Base-by-base conservation (phyloP, 2,888 invertebrate genomes). In the Tromatobia lineatoria region DNA sequence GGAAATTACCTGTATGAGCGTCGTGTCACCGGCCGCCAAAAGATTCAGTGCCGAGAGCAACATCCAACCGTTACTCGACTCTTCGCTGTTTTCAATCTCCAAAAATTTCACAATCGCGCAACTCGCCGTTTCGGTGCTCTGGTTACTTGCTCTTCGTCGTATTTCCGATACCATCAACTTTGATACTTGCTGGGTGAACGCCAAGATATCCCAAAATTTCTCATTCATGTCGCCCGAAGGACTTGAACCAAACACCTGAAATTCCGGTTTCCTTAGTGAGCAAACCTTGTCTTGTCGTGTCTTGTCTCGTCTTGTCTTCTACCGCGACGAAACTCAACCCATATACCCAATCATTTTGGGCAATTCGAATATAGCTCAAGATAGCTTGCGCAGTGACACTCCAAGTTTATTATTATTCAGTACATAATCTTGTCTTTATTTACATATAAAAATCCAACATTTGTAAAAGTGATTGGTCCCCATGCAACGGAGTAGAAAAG, bases 21-120 rank as follows among this genome's bases (percentile, higher is more conserved):
- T 97, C 67, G 96, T 96, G 93, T 98, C 98, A 29, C 99, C 99
- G 88, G 98, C 97, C 64, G 99, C 98, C 88, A 99, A 94, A 29
- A 99, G 95, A 95, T 99, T 99, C 69, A 99, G 94, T 11, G 99
- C 97, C 15, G 98, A 97, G 59, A 99, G 94, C 85, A 99, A 94
- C 97, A 99, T 98, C 99, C 99, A 99, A 4, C 99, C 99, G 94
- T 98, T 98, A 91, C 98, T 98, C 0, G 97, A 97, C 93, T 99
- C 98, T 93, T 99, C 98, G 54, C 97, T 97, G 91, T 97, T 98
- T 94, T 98, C 98, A 90, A 99, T 99, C 94, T 99, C 99, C 77
- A 99, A 95, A 94, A 99, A 99, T 94, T 98, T 98, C 10, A 99
- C 99, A 90, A 99, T 99, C 20, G 99, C 98, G 95, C 97, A 97